A percentile compares a stretch with the other conserved stretches of the same genome.
These are phyloP conservation scores for Noctilio leporinus DNA, from an alignment of 2,113 vertebrate species.

Conservation along the genomic window DNA sequence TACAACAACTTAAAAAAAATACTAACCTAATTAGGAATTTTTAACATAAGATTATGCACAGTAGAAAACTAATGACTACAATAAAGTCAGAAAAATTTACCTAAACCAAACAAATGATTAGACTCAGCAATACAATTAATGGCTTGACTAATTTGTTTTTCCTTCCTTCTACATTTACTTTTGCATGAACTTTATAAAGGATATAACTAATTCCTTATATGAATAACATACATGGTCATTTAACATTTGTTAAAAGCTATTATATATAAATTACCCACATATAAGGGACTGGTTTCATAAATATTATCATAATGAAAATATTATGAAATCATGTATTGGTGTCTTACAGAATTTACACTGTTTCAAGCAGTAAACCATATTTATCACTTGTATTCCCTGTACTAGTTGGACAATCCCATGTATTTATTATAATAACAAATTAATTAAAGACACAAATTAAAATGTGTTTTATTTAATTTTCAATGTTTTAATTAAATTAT, in stretches of 20 bases:
- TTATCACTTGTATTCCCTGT: neutral
- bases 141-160: constrained; percentile 47
- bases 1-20: neutral
- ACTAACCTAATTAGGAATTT: constrained; percentile 40
- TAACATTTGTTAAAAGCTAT: neutral
- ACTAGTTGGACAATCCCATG: neutral
- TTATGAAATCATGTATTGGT: neutral
- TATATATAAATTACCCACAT: neutral
- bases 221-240: neutral
- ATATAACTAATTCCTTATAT: neutral
- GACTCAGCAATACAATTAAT: constrained; percentile 41
- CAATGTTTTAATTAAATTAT: neutral
- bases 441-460: neutral
- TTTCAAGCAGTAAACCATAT: neutral
- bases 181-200: neutral
- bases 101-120: constrained; percentile 62
- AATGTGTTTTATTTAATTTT: neutral
- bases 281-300: neutral
- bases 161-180: neutral
- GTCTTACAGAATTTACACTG: neutral
- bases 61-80: constrained; percentile 50
- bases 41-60: constrained; percentile 53
- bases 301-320: neutral
- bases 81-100: constrained; percentile 50
- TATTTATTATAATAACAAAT: neutral